Evolutionary conservation across 2,113 vertebrate genomes (phyloP).

Genomic region (Leucopsar rothschildi): DNA sequence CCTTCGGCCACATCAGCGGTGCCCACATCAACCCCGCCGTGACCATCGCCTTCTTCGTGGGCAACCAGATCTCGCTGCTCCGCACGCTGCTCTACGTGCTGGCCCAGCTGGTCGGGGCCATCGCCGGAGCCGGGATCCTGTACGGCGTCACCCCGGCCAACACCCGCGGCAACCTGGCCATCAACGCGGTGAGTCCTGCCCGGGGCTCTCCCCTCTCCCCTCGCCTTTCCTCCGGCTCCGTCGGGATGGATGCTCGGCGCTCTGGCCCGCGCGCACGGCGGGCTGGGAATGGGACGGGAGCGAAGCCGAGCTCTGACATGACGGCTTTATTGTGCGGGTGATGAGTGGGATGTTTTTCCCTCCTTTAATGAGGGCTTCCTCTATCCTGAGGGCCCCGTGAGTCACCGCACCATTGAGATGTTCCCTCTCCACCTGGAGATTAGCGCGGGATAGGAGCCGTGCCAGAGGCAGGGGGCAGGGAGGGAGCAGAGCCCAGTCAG

Average conservation of each 20-base stretch:
- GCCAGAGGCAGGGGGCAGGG: background rate
- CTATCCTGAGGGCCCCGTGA: slow-evolving; percentile 49
- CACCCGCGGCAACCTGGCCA: slow-evolving; percentile 73
- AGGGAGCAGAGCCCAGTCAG: background rate
- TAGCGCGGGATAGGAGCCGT: background rate
- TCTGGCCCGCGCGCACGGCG: background rate
- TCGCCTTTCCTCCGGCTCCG: accelerated
- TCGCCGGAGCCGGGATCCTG: slow-evolving; percentile 75
- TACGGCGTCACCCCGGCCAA: slow-evolving; percentile 64
- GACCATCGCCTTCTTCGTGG: slow-evolving; percentile 76
- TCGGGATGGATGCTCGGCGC: background rate
- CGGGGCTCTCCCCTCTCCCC: background rate
- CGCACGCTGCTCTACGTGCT: slow-evolving; percentile 71
- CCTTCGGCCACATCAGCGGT: slow-evolving; percentile 75
- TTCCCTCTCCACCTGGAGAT: slow-evolving; percentile 25
- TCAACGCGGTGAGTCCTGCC: slow-evolving; percentile 72
- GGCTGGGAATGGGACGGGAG: background rate
- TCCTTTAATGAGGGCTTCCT: slow-evolving; percentile 40
- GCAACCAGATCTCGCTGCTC: slow-evolving; percentile 78
- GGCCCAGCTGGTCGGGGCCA: slow-evolving; percentile 76
- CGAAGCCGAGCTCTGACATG: background rate
- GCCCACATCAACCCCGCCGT: slow-evolving; percentile 80
- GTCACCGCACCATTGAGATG: slow-evolving; percentile 8
- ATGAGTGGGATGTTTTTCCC: background rate
- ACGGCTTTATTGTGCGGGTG: background rate